phyloP scores from a whole-genome alignment of 2,888 invertebrate species.

The Drosophila picticornis region DNA sequence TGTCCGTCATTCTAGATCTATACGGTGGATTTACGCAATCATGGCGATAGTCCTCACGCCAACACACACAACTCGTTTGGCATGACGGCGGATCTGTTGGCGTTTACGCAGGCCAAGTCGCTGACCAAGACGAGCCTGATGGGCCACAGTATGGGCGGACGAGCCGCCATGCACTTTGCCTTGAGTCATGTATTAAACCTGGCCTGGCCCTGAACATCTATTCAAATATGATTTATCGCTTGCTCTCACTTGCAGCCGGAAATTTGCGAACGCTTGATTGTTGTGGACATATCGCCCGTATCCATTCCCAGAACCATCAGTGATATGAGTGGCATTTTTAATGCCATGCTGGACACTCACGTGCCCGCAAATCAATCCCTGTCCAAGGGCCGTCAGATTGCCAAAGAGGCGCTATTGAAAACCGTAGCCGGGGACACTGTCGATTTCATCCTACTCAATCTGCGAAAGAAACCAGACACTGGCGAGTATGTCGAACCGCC shows the following conservation, averaged over 20 bases:
- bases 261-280: constrained; percentile 88
- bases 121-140: constrained; percentile 87
- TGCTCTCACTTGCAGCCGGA: constrained; percentile 85
- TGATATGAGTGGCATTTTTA: constrained; percentile 88
- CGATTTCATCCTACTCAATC: constrained; percentile 94
- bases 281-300: constrained; percentile 91
- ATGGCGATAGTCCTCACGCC: constrained; percentile 96
- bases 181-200: constrained; percentile 87
- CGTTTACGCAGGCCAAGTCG: constrained; percentile 86
- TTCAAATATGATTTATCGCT: not conserved
- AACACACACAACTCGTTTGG: constrained; percentile 90
- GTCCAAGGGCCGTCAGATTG: constrained; percentile 89
- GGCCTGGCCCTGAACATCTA: not conserved
- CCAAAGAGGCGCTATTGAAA: constrained; percentile 88
- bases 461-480: constrained; percentile 87
- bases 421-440: constrained; percentile 86
- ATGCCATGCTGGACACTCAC: constrained; percentile 88
- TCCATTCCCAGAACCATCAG: constrained; percentile 87
- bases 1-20: constrained; percentile 64
- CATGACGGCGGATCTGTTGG: constrained; percentile 91
- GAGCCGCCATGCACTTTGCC: constrained; percentile 94
- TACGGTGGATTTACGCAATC: constrained; percentile 95
- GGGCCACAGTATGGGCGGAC: constrained; percentile 99
- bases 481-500: constrained; percentile 67
- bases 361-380: constrained; percentile 88